A percentile compares a stretch with the other conserved stretches of the same genome.
Conservation (phyloP, 2,113 vertebrate species). For the Glareola pratincola region DNA sequence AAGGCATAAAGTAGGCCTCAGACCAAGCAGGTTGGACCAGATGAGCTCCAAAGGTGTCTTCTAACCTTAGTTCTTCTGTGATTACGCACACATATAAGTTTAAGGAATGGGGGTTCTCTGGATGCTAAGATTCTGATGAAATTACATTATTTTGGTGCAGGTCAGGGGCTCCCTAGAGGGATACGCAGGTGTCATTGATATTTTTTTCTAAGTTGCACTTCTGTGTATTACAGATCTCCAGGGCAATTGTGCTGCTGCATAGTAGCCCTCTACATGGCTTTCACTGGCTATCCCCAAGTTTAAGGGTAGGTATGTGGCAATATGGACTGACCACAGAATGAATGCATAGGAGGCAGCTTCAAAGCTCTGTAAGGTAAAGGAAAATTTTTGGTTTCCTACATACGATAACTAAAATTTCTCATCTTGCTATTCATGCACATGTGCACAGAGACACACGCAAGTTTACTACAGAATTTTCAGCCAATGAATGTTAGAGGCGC, state of each 20-base stretch:
- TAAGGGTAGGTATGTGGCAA: background rate
- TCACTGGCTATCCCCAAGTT: background rate
- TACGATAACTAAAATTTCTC: background rate
- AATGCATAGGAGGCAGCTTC: background rate
- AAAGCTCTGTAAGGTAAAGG: background rate
- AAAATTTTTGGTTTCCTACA: background rate
- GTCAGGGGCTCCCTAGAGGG: background rate
- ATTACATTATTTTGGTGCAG: background rate
- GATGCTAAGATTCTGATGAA: background rate
- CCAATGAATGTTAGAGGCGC: background rate
- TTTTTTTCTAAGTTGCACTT: background rate
- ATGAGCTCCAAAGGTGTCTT: background rate
- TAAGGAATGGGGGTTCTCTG: background rate
- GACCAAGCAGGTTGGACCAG: background rate
- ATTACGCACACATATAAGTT: no score
- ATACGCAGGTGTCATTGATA: background rate
- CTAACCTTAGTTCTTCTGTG: background rate
- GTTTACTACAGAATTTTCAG: background rate
- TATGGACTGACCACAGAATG: background rate
- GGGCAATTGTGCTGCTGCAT: background rate
- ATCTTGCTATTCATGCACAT: accelerated
- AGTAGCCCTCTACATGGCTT: background rate
- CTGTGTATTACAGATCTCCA: background rate
- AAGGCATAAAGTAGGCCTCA: background rate
- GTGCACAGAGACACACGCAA: background rate